phyloP scores from a whole-genome alignment of 2,797 vertebrate genomes.

The Enoplosus armatus region DNA sequence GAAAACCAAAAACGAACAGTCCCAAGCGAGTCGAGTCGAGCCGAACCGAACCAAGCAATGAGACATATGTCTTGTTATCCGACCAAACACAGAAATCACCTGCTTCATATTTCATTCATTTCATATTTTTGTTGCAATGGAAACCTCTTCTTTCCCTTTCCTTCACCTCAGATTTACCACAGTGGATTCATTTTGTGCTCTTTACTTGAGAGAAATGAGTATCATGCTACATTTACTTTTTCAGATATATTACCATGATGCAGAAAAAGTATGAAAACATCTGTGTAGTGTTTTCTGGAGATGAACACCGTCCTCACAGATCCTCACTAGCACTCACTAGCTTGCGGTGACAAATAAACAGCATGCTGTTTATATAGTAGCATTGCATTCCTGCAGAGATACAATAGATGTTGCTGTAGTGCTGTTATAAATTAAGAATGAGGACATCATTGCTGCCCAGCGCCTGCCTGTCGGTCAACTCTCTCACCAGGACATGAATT shows the following conservation, averaged over 20 bases:
- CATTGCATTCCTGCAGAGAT: too few species aligned
- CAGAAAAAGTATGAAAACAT: background rate
- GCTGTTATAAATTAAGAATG: background rate
- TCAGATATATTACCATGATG: background rate
- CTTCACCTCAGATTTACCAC: background rate
- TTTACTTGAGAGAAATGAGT: background rate
- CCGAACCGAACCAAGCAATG: too few species aligned
- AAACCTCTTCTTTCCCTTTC: background rate
- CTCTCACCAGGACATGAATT: conserved; percentile 6
- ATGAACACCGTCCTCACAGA: too few species aligned
- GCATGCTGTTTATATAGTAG: too few species aligned
- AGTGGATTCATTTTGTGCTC: background rate
- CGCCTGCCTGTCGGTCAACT: background rate
- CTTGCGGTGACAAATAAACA: too few species aligned
- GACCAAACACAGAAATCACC: background rate
- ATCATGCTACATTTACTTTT: background rate
- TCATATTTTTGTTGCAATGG: background rate
- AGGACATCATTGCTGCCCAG: background rate
- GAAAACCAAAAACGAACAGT: too few species aligned
- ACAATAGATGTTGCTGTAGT: too few species aligned
- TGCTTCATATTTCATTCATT: conserved; percentile 8
- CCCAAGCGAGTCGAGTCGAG: too few species aligned
- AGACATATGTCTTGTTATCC: background rate
- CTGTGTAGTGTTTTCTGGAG: background rate
- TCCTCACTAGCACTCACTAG: too few species aligned